These are phyloP conservation scores for Lysiphlebus fabarum DNA, from an alignment of 1,140 invertebrate genomes.

Conservation along the genomic window DNA sequence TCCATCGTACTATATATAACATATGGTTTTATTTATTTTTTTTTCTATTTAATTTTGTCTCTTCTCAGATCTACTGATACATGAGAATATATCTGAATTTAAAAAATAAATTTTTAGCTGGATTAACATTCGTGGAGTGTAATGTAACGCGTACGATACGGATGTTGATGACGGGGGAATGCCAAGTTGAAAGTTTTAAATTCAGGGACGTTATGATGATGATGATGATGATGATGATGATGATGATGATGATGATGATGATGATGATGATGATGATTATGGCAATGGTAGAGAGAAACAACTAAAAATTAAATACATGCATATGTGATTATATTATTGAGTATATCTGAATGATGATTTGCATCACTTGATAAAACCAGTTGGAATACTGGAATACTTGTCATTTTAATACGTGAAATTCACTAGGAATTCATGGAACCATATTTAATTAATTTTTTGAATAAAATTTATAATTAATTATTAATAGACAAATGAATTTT, in stretches of 20 bases:
- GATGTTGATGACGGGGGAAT: conserved; percentile 22
- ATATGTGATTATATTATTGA: too few species aligned
- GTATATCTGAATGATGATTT: too few species aligned
- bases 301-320: too few species aligned
- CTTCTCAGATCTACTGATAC: not conserved
- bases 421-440: too few species aligned
- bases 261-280: conserved; percentile 10
- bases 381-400: too few species aligned
- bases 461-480: too few species aligned
- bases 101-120: not conserved
- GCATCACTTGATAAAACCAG: too few species aligned
- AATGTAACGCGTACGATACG: conserved; percentile 24
- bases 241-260: conserved; percentile 4
- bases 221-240: conserved; percentile 9
- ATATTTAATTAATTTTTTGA: too few species aligned
- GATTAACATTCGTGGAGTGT: conserved; percentile 22
- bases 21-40: not conserved
- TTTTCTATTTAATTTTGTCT: conserved; percentile 1
- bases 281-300: conserved; percentile 1
- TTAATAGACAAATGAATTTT: too few species aligned
- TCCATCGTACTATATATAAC: too few species aligned
- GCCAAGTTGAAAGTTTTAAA: conserved; percentile 19
- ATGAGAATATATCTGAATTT: not conserved
- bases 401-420: too few species aligned
- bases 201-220: conserved; percentile 20